Evolutionary conservation across 2,113 vertebrate species (phyloP).

Genomic region (Mastomys natalensis): DNA sequence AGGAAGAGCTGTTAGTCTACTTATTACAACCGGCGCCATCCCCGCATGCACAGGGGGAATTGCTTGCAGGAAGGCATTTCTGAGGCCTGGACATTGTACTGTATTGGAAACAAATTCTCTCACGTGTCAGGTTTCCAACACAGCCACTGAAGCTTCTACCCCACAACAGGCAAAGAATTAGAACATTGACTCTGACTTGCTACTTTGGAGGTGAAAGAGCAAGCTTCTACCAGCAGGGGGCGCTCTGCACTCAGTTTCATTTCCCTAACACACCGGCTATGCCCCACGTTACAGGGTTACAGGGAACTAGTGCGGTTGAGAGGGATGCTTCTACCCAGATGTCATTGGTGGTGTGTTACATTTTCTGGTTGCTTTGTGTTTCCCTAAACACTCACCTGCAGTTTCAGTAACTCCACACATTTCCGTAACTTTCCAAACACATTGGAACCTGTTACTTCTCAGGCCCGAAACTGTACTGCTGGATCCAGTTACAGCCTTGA

Average conservation of each 20-base stretch:
- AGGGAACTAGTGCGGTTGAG: accelerated
- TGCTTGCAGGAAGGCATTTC: neutral
- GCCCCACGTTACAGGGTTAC: accelerated
- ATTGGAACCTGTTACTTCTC: slow-evolving; percentile 89
- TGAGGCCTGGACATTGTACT: neutral
- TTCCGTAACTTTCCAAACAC: slow-evolving; percentile 89
- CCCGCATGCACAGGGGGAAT: neutral
- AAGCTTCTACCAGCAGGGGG: neutral
- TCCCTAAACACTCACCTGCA: slow-evolving; percentile 84
- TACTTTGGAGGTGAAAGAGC: neutral
- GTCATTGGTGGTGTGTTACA: too few species aligned
- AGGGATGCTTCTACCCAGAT: too few species aligned
- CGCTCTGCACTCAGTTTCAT: neutral
- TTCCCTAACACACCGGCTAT: accelerated
- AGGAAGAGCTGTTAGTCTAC: neutral
- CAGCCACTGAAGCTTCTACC: neutral
- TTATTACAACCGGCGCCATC: too few species aligned
- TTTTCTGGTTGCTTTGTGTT: neutral
- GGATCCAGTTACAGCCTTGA: slow-evolving; percentile 93
- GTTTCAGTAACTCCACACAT: slow-evolving; percentile 88
- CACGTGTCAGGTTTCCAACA: neutral
- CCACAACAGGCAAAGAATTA: accelerated
- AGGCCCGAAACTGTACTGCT: slow-evolving; percentile 91
- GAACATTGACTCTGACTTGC: accelerated
- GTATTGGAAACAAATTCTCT: neutral